Percentiles rank a stretch among this genome's conserved stretches.
phyloP scores from a whole-genome alignment of 2,113 vertebrate genomes.

The Burhinus bistriatus region DNA sequence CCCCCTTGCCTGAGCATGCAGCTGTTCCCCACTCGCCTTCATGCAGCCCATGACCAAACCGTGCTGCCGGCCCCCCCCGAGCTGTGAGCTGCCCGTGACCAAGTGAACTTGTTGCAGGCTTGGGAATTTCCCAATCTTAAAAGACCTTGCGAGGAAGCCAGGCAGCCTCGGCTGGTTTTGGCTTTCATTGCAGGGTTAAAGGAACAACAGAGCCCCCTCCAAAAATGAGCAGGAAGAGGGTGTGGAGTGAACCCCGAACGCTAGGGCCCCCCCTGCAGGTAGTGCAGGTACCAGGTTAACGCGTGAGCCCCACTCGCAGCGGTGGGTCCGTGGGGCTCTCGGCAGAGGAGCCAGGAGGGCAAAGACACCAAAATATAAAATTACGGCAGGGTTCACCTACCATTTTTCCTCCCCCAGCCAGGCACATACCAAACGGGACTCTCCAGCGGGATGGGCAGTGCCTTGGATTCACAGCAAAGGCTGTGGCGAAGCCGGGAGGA shows the following conservation, averaged over 20 bases:
- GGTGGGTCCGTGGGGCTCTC: rapidly evolving
- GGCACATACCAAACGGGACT: not conserved
- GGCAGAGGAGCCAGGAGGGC: not conserved
- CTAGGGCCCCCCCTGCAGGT: not conserved
- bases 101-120: not conserved
- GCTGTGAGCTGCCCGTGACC: not conserved
- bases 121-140: conserved; percentile 27
- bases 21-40: not conserved
- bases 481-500: not conserved
- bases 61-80: not conserved
- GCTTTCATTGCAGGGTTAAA: not conserved
- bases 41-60: not conserved
- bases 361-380: not conserved
- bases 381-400: not conserved
- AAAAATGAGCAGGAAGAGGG: not conserved
- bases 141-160: not conserved
- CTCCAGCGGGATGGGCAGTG: not conserved
- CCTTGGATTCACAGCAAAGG: not conserved
- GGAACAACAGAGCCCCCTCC: not conserved
- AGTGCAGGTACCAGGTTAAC: not conserved
- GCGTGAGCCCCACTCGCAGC: rapidly evolving
- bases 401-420: not conserved
- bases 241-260: not conserved
- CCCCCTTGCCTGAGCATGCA: not conserved
- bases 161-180: not conserved